These are phyloP conservation scores for Mythimna ferrago DNA, from an alignment of 2,888 invertebrate genomes.

Conservation along the genomic window DNA sequence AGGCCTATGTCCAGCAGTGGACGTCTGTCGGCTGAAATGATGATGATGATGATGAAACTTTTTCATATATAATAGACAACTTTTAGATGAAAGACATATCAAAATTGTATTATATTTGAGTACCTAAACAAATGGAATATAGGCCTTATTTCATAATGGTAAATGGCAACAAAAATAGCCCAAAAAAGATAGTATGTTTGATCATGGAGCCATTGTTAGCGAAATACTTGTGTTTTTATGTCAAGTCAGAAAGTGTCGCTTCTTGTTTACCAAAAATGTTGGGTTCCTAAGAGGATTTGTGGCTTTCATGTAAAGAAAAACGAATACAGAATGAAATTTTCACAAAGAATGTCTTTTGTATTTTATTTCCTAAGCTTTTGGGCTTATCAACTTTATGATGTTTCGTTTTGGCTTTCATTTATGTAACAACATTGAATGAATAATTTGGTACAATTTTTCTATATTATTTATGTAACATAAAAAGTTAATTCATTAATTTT, in stretches of 20 bases:
- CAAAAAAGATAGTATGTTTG: constrained; percentile 18
- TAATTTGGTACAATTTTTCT: no score
- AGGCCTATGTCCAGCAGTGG: no score
- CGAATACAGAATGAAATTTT: not conserved
- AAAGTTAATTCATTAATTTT: no score
- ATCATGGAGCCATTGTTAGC: constrained; percentile 29
- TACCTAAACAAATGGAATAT: no score
- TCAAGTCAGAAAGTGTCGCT: constrained; percentile 1
- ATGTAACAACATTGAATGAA: no score
- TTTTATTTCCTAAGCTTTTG: not conserved
- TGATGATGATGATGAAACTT: no score
- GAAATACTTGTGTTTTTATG: constrained; percentile 5
- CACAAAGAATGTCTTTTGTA: not conserved
- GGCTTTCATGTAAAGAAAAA: not conserved
- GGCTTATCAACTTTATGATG: not conserved
- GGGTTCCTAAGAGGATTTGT: not conserved
- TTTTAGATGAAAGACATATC: no score
- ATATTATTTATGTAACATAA: no score
- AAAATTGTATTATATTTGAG: no score
- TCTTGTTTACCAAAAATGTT: not conserved
- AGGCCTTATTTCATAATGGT: not conserved
- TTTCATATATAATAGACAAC: no score
- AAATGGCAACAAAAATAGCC: constrained; percentile 33
- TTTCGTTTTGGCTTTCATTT: not conserved
- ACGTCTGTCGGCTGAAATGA: no score